Conservation (phyloP, 2,888 invertebrate species). For the Amphipyra tragopoginis region DNA sequence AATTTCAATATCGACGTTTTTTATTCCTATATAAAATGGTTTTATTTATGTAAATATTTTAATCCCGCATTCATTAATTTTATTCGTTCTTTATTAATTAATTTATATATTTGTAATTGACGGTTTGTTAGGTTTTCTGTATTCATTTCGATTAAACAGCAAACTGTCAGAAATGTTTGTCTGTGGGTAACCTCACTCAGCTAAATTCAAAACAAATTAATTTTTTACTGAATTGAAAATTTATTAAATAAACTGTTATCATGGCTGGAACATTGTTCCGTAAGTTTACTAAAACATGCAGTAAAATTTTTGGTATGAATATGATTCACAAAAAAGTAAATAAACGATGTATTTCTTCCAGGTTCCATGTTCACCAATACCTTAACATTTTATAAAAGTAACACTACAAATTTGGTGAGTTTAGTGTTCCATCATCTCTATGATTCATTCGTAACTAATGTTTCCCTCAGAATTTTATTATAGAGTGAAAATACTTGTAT, state of each 20-base stretch:
- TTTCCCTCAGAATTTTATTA: background rate
- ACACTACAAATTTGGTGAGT: slow-evolving; percentile 75
- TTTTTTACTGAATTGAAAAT: background rate
- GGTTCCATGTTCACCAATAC: slow-evolving; percentile 76
- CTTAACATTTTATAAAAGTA: slow-evolving; percentile 71
- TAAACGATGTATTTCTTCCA: slow-evolving; percentile 62
- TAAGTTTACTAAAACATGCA: slow-evolving; percentile 60
- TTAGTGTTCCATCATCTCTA: background rate
- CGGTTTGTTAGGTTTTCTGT: too few relatives aligned
- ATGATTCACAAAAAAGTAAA: slow-evolving; percentile 21
- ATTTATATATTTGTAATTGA: too few relatives aligned
- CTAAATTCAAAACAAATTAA: slow-evolving; percentile 20
- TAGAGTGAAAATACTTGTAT: background rate
- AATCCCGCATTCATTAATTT: slow-evolving; percentile 2
- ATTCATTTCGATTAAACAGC: too few relatives aligned
- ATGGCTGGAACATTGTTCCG: slow-evolving; percentile 82
- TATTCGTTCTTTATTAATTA: too few relatives aligned
- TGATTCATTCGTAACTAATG: background rate
- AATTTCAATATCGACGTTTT: too few relatives aligned
- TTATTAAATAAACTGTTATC: slow-evolving; percentile 26
- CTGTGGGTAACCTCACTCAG: slow-evolving; percentile 54
- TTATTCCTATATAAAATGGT: too few relatives aligned
- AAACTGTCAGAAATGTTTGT: too few relatives aligned
- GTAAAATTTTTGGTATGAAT: background rate
- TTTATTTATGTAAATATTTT: too few relatives aligned